Percentiles rank a stretch among this genome's conserved stretches.
Evolutionary conservation across 2,888 invertebrate species (phyloP).

Genomic region (Nymphalis polychloros): DNA sequence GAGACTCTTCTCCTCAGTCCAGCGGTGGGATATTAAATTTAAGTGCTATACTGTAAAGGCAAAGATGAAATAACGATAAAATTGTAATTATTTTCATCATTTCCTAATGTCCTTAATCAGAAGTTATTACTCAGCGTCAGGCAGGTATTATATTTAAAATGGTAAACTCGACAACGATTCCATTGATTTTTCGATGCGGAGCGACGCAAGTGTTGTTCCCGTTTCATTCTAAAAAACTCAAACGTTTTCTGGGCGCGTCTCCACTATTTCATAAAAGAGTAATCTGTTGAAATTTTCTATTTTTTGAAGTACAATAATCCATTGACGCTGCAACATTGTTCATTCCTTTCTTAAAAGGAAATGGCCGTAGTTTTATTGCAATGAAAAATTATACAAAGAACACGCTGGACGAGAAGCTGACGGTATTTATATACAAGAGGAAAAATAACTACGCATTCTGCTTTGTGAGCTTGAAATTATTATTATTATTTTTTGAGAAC

Average conservation of each 20-base stretch:
- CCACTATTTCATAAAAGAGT: slow-evolving; percentile 3
- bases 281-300: slow-evolving; percentile 8
- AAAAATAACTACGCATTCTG: slow-evolving; percentile 11
- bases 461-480: slow-evolving; percentile 22
- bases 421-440: slow-evolving; percentile 16
- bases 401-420: slow-evolving; percentile 14
- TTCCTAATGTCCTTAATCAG: too few species aligned
- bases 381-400: slow-evolving; percentile 19
- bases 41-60: too few species aligned
- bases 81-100: too few species aligned
- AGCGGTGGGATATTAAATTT: too few species aligned
- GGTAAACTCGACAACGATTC: too few species aligned
- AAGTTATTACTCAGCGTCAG: too few species aligned
- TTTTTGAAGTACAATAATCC: slow-evolving; percentile 13
- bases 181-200: too few species aligned
- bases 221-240: not conserved
- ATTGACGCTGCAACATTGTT: slow-evolving; percentile 21
- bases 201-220: not conserved
- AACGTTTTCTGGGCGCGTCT: not conserved
- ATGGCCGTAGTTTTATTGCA: slow-evolving; percentile 18
- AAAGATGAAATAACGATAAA: too few species aligned
- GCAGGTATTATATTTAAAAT: too few species aligned
- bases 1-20: too few species aligned
- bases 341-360: slow-evolving; percentile 20
- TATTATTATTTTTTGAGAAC: slow-evolving; percentile 14